A percentile compares a stretch with the other conserved stretches of the same genome.
These are phyloP conservation scores for Apistogramma diplotaenia DNA, from an alignment of 2,113 vertebrate species.

Conservation along the genomic window DNA sequence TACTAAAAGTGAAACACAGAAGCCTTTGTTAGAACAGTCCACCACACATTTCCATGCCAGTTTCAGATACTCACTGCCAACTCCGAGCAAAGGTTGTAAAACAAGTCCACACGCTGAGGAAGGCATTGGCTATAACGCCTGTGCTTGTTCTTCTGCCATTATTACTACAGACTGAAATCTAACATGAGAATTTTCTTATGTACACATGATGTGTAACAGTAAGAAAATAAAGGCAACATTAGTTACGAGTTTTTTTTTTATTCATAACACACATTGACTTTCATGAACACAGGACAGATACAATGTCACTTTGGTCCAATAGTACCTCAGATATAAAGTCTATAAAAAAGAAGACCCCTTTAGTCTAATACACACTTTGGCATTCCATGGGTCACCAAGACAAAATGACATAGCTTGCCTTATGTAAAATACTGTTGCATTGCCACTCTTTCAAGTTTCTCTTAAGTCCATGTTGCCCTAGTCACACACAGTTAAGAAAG, in stretches of 20 bases:
- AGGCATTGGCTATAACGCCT: accelerated
- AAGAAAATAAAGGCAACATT: neutral
- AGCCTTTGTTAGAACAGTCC: neutral
- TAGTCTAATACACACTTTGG: constrained; percentile 49
- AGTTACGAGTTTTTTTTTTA: constrained; percentile 10
- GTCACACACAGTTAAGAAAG: constrained; percentile 36
- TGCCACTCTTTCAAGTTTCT: constrained; percentile 33
- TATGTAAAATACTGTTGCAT: constrained; percentile 10
- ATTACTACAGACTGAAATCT: neutral
- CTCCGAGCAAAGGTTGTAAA: neutral
- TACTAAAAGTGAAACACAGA: neutral
- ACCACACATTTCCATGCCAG: constrained; percentile 36
- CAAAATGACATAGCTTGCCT: constrained; percentile 19
- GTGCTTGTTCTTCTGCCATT: neutral
- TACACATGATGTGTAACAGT: neutral
- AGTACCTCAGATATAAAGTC: constrained; percentile 41
- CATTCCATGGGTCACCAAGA: constrained; percentile 1
- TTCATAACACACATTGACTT: constrained; percentile 15
- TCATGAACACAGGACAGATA: constrained; percentile 49
- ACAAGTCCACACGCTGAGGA: neutral
- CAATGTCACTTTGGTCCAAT: constrained; percentile 54
- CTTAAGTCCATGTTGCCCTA: constrained; percentile 11
- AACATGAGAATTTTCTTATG: neutral
- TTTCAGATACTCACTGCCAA: constrained; percentile 5
- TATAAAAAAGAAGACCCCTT: constrained; percentile 23